Percentiles rank a stretch among this genome's conserved stretches.
Conservation (phyloP, 2,888 invertebrate species). For the Pterobdella sp. region DNA sequence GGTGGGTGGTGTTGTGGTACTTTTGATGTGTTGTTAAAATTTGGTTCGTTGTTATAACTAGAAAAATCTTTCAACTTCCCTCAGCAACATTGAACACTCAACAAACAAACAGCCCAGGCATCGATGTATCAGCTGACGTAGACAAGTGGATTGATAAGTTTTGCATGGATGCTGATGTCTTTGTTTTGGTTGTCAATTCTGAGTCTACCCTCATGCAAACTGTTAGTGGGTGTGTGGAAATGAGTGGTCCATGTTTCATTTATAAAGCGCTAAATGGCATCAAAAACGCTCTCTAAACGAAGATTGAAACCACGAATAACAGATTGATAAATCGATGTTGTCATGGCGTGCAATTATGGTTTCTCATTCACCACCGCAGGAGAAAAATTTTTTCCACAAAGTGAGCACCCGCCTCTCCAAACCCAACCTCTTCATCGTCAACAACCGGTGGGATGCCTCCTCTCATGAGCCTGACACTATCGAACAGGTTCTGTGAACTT, state of each 20-base stretch:
- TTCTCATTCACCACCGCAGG: slow-evolving; percentile 59
- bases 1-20: not conserved
- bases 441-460: slow-evolving; percentile 98
- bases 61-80: not conserved
- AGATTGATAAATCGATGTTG: too few species aligned
- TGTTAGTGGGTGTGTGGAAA: slow-evolving; percentile 54
- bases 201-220: slow-evolving; percentile 98
- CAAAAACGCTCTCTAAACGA: too few species aligned
- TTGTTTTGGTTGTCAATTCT: slow-evolving; percentile 95
- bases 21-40: slow-evolving; percentile 1
- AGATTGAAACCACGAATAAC: too few species aligned
- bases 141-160: slow-evolving; percentile 99
- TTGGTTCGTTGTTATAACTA: not conserved
- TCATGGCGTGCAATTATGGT: too few species aligned
- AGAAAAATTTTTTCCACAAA: slow-evolving; percentile 99
- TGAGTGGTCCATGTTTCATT: too few species aligned
- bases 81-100: not conserved
- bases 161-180: slow-evolving; percentile 97
- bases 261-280: too few species aligned
- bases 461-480: slow-evolving; percentile 88
- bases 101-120: slow-evolving; percentile 70
- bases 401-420: slow-evolving; percentile 90
- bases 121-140: slow-evolving; percentile 93
- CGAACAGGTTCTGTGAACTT: slow-evolving; percentile 70
- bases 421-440: slow-evolving; percentile 96